Evolutionary conservation across 2,797 vertebrate genomes (phyloP).

Genomic region (Tadarida brasiliensis): DNA sequence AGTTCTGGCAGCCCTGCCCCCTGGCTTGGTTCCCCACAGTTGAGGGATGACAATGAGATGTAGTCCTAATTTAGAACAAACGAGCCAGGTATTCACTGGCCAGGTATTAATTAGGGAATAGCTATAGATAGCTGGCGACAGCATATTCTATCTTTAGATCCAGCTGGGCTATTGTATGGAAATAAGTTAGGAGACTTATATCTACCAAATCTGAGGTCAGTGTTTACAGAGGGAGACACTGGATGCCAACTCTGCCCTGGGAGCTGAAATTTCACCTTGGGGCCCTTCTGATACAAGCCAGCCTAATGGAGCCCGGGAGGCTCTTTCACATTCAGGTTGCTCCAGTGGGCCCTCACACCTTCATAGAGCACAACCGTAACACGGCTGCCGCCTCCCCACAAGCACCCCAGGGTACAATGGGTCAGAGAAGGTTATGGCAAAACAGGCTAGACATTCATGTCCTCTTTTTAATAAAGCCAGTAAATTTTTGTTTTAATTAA

Average conservation of each 20-base stretch:
- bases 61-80: constrained; percentile 71
- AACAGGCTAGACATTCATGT: not conserved
- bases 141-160: constrained; percentile 59
- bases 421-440: not conserved
- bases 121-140: constrained; percentile 45
- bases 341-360: not conserved
- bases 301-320: fast-evolving
- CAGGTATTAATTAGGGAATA: constrained; percentile 63
- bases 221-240: constrained; percentile 57
- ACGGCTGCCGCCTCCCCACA: not conserved
- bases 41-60: constrained; percentile 22
- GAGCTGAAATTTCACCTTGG: constrained; percentile 61
- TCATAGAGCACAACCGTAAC: not conserved
- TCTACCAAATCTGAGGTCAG: not conserved
- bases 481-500: not conserved
- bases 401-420: fast-evolving
- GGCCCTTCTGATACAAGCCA: not conserved
- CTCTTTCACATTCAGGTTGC: fast-evolving
- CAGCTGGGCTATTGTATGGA: constrained; percentile 60
- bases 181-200: constrained; percentile 29
- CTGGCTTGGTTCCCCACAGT: not conserved
- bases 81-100: not conserved
- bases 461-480: not conserved
- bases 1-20: not conserved
- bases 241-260: not conserved